A percentile compares a stretch with the other conserved stretches of the same genome.
Conservation (phyloP, 1,140 invertebrate species). For the Apis cerana region DNA sequence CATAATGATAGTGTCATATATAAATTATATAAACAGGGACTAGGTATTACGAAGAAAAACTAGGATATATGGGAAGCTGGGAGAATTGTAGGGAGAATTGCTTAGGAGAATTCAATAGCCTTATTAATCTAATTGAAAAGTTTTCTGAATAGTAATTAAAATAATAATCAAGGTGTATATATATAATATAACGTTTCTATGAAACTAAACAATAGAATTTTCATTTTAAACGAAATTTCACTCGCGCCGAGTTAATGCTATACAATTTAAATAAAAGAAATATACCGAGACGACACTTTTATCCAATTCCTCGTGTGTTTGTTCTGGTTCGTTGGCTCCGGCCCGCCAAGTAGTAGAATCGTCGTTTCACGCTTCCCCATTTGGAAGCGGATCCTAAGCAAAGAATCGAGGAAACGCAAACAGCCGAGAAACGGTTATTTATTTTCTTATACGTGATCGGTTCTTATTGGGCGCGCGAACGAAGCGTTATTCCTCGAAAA, state of each 20-base stretch:
- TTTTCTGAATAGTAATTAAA: no score
- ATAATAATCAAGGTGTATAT: no score
- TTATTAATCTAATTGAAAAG: no score
- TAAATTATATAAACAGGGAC: neutral
- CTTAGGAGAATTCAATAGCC: neutral
- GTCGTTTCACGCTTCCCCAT: neutral
- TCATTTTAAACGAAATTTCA: no score
- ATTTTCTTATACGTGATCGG: neutral
- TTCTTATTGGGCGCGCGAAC: neutral
- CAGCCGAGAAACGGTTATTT: slow-evolving; percentile 11
- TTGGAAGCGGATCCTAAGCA: neutral
- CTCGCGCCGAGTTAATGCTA: no score
- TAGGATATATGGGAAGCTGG: neutral
- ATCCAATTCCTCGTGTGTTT: neutral
- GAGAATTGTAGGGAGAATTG: no score
- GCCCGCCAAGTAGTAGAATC: neutral
- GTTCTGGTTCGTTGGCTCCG: neutral
- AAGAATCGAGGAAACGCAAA: neutral
- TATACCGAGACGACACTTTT: neutral
- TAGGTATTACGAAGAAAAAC: neutral
- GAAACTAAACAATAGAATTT: no score
- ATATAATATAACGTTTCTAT: no score
- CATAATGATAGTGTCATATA: neutral
- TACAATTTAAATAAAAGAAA: neutral
- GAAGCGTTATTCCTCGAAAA: neutral